Percentiles rank a stretch among this genome's conserved stretches.
Conservation (phyloP, 2,113 vertebrate genomes). For the Orientallactaga bullata region DNA sequence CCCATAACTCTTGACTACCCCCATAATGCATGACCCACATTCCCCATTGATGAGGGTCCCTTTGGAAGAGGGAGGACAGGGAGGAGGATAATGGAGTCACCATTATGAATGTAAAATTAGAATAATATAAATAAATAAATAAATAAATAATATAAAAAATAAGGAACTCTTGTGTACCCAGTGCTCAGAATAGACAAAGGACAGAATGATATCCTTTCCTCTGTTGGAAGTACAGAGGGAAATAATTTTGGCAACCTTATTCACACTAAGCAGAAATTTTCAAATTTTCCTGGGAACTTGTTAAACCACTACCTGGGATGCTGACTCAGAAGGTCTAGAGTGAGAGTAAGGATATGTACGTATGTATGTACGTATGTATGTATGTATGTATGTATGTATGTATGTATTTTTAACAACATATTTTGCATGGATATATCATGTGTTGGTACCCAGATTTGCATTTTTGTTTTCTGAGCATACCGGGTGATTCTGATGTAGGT, state of each 20-base stretch:
- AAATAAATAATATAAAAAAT: too few relatives aligned
- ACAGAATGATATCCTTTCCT: neutral
- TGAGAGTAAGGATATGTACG: neutral
- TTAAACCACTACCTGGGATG: neutral
- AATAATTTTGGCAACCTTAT: neutral
- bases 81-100: too few relatives aligned
- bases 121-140: too few relatives aligned
- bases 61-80: too few relatives aligned
- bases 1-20: too few relatives aligned
- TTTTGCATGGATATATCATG: too few relatives aligned
- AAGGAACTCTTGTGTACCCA: neutral
- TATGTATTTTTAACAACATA: too few relatives aligned
- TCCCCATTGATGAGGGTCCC: too few relatives aligned
- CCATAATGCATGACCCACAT: too few relatives aligned
- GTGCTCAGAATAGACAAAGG: neutral
- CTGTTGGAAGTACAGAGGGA: neutral
- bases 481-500: slow-evolving; percentile 29
- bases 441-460: too few relatives aligned
- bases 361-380: too few relatives aligned
- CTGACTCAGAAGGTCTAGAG: slow-evolving; percentile 44
- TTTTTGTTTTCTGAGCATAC: slow-evolving; percentile 23
- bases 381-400: neutral
- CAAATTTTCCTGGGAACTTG: slow-evolving; percentile 44
- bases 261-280: slow-evolving; percentile 19
- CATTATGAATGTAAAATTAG: too few relatives aligned